phyloP scores from a whole-genome alignment of 2,888 invertebrate species.

The Proisotoma minuta region DNA sequence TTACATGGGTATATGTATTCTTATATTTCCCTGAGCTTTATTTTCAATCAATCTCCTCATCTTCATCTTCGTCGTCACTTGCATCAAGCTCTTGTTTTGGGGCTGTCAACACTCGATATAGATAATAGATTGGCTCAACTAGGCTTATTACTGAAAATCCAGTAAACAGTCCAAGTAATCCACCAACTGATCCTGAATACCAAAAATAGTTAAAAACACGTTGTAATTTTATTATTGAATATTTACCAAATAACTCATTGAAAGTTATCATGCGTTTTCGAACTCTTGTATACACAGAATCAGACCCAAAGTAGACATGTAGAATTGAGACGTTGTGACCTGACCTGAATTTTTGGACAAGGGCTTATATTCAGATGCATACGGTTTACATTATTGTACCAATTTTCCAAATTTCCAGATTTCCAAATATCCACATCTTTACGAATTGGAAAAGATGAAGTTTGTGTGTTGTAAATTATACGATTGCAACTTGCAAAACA shows the following conservation, averaged over 20 bases:
- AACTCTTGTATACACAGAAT: neutral
- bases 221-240: too few species aligned
- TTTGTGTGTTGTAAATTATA: slow-evolving; percentile 18
- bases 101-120: neutral
- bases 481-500: slow-evolving; percentile 30
- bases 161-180: neutral
- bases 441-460: slow-evolving; percentile 8
- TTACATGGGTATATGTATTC: too few species aligned
- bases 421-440: slow-evolving; percentile 20
- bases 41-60: too few species aligned
- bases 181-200: neutral
- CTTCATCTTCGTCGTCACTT: too few species aligned
- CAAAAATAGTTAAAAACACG: too few species aligned
- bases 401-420: neutral
- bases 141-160: neutral
- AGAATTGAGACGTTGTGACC: neutral
- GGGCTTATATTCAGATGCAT: too few species aligned
- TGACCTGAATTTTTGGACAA: too few species aligned
- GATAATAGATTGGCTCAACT: neutral
- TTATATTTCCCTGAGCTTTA: too few species aligned
- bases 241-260: neutral
- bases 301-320: neutral
- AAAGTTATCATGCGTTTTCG: neutral
- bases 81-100: too few species aligned
- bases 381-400: too few species aligned